Percentiles rank a stretch among this genome's conserved stretches.
These are phyloP conservation scores for Xyliphius kryptos DNA, from an alignment of 2,113 vertebrate species.

Conservation along the genomic window DNA sequence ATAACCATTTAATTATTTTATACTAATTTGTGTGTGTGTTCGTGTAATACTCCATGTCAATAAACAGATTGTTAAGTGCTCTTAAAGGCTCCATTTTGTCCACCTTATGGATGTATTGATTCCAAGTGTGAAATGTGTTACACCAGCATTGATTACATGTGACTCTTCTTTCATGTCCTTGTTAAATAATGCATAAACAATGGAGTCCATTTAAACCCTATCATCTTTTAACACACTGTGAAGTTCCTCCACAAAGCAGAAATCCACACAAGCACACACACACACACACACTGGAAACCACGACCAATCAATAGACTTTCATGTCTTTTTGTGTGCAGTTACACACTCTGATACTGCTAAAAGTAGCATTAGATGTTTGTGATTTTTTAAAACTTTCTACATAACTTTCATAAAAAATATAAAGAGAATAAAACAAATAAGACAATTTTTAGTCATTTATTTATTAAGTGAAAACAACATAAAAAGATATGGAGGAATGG, in stretches of 20 bases:
- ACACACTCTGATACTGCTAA: constrained; percentile 1
- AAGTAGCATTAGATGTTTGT: too few species aligned
- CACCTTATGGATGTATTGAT: constrained; percentile 36
- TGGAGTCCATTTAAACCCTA: constrained; percentile 25
- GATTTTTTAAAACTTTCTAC: too few species aligned
- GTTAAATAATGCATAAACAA: constrained; percentile 44
- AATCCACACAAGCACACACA: constrained; percentile 37
- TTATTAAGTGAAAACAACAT: too few species aligned
- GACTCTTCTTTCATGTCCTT: constrained; percentile 28
- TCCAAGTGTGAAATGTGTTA: constrained; percentile 16
- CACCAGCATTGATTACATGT: too few species aligned
- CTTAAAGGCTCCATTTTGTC: constrained; percentile 37
- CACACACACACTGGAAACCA: too few species aligned
- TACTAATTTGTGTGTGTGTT: too few species aligned
- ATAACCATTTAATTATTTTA: too few species aligned
- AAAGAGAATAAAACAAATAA: too few species aligned
- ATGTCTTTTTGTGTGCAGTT: constrained; percentile 20
- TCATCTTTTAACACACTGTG: constrained; percentile 16
- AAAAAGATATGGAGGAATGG: too few species aligned
- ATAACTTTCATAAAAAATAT: too few species aligned
- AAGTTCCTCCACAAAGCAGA: constrained; percentile 12
- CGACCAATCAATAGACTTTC: constrained; percentile 31
- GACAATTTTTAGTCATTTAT: too few species aligned
- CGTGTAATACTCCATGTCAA: constrained; percentile 2
- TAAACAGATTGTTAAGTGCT: constrained; percentile 34